Base-by-base conservation (phyloP, 2,888 invertebrate species). In the Antheraea yamamai region DNA sequence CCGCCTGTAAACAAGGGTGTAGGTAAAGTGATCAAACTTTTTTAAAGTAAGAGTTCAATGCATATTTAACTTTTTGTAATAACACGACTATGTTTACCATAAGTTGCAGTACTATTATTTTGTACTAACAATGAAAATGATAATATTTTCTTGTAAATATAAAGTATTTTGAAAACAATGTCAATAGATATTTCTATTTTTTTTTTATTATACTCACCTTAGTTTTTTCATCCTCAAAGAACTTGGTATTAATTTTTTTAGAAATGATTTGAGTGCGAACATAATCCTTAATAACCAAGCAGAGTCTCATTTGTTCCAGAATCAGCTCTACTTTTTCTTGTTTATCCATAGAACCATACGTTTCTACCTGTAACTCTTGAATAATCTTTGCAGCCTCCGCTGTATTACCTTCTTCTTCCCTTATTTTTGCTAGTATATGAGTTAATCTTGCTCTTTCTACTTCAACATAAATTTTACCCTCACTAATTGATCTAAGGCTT, bases 401-500 rank as follows among this genome's bases (percentile, higher is more conserved):
- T 2, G 98, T 95, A 89, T 98, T 97, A 23, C 97, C 97, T 87
- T 98, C 98, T 2, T 97, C 96, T 85, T 99, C 97, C 79, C 98
- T 97, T 75, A 98, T 97, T 87, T 97, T 96, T 0, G 98, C 98
- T 78, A 99, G 91, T 81, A 97, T 98, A 85, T 99, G 98, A 0
- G 99, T 99, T 10, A 99, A 95, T 75, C 99, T 96, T 7, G 99
- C 99, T 84, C 99, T 96, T 92, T 99, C 99, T 14, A 99, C 99
- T 96, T 99, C 99, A n/a, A 99, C 99, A 90, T 99, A 99, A 80
- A 99, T 99, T 96, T 99, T 99, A 80, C 99, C 99, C 88, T 99
- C 99, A 0, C 99, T 99, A 2, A 99, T 99, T 8, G 97, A 96
- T 79, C 98, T 96, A 73, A 99, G 93, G 0, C 99, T 99, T 89